Percentiles rank a stretch among this genome's conserved stretches.
These are phyloP conservation scores for Anagyrus pseudococci DNA, from an alignment of 2,888 invertebrate species.

Conservation along the genomic window DNA sequence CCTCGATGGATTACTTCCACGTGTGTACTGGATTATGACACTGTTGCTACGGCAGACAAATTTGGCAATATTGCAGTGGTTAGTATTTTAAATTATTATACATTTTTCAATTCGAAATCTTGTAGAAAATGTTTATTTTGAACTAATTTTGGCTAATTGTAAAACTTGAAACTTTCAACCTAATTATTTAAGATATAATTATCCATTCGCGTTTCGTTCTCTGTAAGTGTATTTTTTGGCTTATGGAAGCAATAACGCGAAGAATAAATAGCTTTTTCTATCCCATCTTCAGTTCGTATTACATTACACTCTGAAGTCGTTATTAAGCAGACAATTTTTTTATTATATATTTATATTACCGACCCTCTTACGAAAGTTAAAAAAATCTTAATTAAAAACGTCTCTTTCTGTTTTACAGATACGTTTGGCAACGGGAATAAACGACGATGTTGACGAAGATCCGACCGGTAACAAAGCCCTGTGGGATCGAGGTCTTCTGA, in stretches of 20 bases:
- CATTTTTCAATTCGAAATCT: background rate
- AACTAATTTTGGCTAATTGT: too few species aligned
- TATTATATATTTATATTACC: background rate
- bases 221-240: slow-evolving; percentile 4
- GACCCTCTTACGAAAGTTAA: background rate
- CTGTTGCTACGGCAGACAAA: slow-evolving; percentile 95
- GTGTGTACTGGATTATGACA: slow-evolving; percentile 93
- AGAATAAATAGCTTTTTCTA: slow-evolving; percentile 31
- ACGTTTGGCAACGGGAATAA: slow-evolving; percentile 86
- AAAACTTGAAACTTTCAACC: too few species aligned
- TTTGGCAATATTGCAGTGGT: slow-evolving; percentile 96
- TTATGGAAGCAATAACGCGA: slow-evolving; percentile 25
- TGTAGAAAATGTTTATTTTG: too few species aligned
- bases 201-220: slow-evolving; percentile 15
- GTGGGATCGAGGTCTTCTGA: slow-evolving; percentile 91
- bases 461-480: slow-evolving; percentile 98
- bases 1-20: slow-evolving; percentile 96
- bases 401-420: slow-evolving; percentile 58
- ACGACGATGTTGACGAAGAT: slow-evolving; percentile 99
- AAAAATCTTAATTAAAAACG: background rate
- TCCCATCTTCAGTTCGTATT: slow-evolving; percentile 37
- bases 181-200: too few species aligned
- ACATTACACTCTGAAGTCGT: slow-evolving; percentile 35
- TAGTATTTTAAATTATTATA: slow-evolving; percentile 58
- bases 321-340: slow-evolving; percentile 22